Conservation (phyloP, 1,140 invertebrate genomes). For the Dreissena polymorpha region DNA sequence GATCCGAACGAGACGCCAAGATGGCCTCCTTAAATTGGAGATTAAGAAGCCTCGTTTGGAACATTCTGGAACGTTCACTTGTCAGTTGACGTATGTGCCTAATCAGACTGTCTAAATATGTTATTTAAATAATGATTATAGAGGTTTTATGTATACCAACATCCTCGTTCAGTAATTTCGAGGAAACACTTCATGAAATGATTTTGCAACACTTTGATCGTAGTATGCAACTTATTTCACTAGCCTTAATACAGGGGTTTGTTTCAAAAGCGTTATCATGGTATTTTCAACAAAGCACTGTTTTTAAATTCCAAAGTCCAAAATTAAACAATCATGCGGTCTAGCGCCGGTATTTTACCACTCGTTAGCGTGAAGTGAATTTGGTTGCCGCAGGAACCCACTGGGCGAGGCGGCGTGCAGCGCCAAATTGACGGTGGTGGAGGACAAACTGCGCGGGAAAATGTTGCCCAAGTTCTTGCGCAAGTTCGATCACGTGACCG, state of each 20-base stretch:
- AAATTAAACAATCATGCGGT: not conserved
- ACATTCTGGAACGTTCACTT: conserved; percentile 74
- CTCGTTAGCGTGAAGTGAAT: not conserved
- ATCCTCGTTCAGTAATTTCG: no score
- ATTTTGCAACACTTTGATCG: no score
- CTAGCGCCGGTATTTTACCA: not conserved
- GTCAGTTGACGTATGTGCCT: conserved; percentile 64
- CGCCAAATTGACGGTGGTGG: conserved; percentile 71
- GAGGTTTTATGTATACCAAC: no score
- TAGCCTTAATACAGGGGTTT: no score
- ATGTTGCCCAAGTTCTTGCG: conserved; percentile 67
- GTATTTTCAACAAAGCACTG: no score
- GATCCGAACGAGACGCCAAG: conserved; percentile 63
- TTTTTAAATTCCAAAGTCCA: no score
- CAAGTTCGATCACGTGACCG: conserved; percentile 66
- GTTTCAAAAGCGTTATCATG: no score
- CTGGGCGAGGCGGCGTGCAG: conserved; percentile 72
- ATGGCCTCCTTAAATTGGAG: conserved; percentile 68
- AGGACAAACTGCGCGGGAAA: conserved; percentile 65
- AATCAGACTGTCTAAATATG: no score
- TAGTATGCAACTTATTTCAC: not conserved
- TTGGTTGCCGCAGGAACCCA: conserved; percentile 60
- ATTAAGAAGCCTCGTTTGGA: conserved; percentile 72
- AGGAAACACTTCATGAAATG: no score
- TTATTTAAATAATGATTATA: no score